Base-by-base conservation (phyloP, 2,888 invertebrate species). In the Dromius quadrimaculatus region DNA sequence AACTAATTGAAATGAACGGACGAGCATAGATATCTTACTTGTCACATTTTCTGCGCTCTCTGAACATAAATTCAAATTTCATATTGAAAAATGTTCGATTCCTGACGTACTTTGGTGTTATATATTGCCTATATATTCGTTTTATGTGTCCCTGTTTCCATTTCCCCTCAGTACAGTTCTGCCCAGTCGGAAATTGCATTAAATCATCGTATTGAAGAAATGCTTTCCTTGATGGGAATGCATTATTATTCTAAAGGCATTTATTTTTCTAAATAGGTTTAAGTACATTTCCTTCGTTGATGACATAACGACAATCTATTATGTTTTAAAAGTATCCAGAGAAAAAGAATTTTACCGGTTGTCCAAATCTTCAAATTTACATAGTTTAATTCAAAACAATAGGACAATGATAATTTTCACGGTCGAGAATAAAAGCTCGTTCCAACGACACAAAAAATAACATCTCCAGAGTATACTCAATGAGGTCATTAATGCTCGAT, bases 21-120 rank as follows among this genome's bases (percentile, higher is more conserved):
- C 57, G 22, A 23, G 57, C 68, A 59, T 68, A 57, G 57, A 68
- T 68, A 68, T 68, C 68, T 68, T 57, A 59, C 68, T 43, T 57
- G 57, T 68, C 57, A 57, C 41, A 57, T 54, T 57, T 66, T 41
- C 57, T 28, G 36, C 22, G 36, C 57, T 41, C 15, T 38, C 23
- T n/a, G 66, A 41, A 59, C 57, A 68, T 68, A 68, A 68, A 68
- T 68, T 68, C 68, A 68, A 68, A 68, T 68, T 68, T 59, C 68
- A 68, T 68, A 68, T 68, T 68, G 68, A 68, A 68, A 68, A 68
- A 68, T 68, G 59, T 68, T 68, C 68, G 68, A 68, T 59, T 68
- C 68, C 68, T 68, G 68, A 68, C 68, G 68, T 68, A 68, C 45
- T 68, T 65, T 43, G 28, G 59, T 20, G 68, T 68, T 68, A 68